Evolutionary conservation across 2,113 vertebrate species (phyloP).

Genomic region (Austrofundulus limnaeus): DNA sequence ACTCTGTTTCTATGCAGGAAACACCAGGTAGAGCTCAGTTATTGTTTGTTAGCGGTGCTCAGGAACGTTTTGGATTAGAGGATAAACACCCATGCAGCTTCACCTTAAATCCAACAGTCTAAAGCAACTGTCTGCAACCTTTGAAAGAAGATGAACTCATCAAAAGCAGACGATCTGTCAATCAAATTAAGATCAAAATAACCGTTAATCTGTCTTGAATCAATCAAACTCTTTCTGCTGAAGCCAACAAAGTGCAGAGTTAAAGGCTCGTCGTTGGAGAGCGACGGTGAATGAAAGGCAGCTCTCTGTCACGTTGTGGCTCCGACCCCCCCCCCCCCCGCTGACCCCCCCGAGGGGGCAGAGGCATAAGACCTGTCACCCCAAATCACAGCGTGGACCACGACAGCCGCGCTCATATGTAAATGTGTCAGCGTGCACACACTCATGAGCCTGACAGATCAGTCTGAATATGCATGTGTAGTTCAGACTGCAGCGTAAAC

Average conservation of each 20-base stretch:
- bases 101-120: no score
- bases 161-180: not conserved
- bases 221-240: slow-evolving; percentile 2
- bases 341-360: slow-evolving; percentile 61
- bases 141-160: not conserved
- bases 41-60: no score
- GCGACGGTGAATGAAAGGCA: slow-evolving; percentile 58
- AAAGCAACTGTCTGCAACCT: not conserved
- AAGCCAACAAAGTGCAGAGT: not conserved
- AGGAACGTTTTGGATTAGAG: no score
- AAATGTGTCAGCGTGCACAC: slow-evolving; percentile 68
- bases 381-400: slow-evolving; percentile 50
- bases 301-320: slow-evolving; percentile 56
- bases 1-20: no score
- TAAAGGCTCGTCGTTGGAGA: slow-evolving; percentile 28
- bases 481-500: slow-evolving; percentile 60
- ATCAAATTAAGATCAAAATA: no score
- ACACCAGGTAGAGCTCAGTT: no score
- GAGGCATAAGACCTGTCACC: slow-evolving; percentile 69
- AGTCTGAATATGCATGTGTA: slow-evolving; percentile 65
- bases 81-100: no score
- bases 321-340: slow-evolving; percentile 42
- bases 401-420: slow-evolving; percentile 60
- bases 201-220: no score
- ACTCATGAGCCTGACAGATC: slow-evolving; percentile 59